Evolutionary conservation across 2,888 invertebrate species (phyloP).

Genomic region (Gortyna flavago): DNA sequence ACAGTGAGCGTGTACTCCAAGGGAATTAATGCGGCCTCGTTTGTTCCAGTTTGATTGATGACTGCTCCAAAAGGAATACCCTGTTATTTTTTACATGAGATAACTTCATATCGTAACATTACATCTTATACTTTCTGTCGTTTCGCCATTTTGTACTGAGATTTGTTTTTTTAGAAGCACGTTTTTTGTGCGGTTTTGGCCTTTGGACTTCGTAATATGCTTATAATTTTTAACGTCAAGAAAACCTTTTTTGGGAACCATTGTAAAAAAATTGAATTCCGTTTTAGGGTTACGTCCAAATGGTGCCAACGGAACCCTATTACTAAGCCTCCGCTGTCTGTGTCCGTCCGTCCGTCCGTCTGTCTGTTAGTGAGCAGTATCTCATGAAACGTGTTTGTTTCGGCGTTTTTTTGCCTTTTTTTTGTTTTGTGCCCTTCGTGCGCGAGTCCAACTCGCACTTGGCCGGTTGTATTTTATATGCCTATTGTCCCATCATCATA

Average conservation of each 20-base stretch:
- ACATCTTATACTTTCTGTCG: slow-evolving; percentile 61
- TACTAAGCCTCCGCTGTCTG: too few relatives aligned
- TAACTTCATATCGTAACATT: slow-evolving; percentile 63
- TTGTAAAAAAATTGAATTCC: not conserved
- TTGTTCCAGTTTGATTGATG: slow-evolving; percentile 73
- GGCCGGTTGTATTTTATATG: too few relatives aligned
- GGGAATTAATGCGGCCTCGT: slow-evolving; percentile 70
- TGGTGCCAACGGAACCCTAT: too few relatives aligned
- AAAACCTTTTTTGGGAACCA: not conserved
- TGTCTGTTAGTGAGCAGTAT: too few relatives aligned
- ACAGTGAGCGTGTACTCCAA: slow-evolving; percentile 60
- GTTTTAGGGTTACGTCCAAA: too few relatives aligned
- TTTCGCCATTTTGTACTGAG: slow-evolving; percentile 40
- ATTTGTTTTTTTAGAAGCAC: slow-evolving; percentile 40
- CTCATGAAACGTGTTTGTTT: too few relatives aligned
- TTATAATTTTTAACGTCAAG: not conserved
- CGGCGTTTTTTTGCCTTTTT: too few relatives aligned
- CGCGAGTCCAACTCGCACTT: too few relatives aligned
- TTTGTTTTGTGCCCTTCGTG: too few relatives aligned
- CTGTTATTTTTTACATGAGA: slow-evolving; percentile 62
- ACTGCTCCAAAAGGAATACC: slow-evolving; percentile 56
- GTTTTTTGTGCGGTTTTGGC: not conserved
- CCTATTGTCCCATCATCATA: too few relatives aligned
- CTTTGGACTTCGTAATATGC: not conserved
- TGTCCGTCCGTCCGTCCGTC: too few relatives aligned